phyloP scores from a whole-genome alignment of 2,797 vertebrate species.

The Dromococcyx pavoninus region DNA sequence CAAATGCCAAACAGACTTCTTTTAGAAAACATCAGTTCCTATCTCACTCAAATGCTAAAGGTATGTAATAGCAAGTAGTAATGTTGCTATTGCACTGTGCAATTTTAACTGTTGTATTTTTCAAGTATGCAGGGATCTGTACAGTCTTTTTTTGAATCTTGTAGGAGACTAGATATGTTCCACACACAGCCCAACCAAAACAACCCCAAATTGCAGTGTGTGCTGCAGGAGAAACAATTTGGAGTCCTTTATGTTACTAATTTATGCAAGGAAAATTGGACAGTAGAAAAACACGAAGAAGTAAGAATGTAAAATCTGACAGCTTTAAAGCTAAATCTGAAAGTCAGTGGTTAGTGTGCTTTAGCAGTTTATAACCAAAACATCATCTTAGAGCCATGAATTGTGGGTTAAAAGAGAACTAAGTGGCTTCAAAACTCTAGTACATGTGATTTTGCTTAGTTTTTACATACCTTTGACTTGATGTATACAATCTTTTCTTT shows the following conservation, averaged over 20 bases:
- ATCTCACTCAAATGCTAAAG: constrained; percentile 91
- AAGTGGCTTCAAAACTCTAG: not conserved
- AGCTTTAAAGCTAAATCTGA: not conserved
- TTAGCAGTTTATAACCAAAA: not conserved
- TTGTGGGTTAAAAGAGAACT: not conserved
- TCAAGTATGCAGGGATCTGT: not conserved
- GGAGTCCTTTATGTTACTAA: not conserved
- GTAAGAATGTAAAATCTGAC: not conserved
- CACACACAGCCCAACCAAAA: not conserved
- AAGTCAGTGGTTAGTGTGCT: not conserved
- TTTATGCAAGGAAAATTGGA: not conserved
- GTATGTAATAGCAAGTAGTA: constrained; percentile 73
- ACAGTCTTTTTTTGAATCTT: not conserved
- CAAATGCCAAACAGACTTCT: constrained; percentile 86
- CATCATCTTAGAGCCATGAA: not conserved
- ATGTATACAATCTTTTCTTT: not conserved
- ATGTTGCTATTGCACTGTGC: not conserved
- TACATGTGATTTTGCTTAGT: not conserved
- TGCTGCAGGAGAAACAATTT: not conserved
- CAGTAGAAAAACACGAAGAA: not conserved
- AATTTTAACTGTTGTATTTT: not conserved
- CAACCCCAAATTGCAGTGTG: not conserved
- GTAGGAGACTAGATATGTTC: not conserved
- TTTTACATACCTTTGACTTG: not conserved
- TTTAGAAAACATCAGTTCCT: constrained; percentile 82